A percentile compares a stretch with the other conserved stretches of the same genome.
Evolutionary conservation across 1,140 invertebrate species (phyloP).

Genomic region (silkworm (Bombyx mori)): DNA sequence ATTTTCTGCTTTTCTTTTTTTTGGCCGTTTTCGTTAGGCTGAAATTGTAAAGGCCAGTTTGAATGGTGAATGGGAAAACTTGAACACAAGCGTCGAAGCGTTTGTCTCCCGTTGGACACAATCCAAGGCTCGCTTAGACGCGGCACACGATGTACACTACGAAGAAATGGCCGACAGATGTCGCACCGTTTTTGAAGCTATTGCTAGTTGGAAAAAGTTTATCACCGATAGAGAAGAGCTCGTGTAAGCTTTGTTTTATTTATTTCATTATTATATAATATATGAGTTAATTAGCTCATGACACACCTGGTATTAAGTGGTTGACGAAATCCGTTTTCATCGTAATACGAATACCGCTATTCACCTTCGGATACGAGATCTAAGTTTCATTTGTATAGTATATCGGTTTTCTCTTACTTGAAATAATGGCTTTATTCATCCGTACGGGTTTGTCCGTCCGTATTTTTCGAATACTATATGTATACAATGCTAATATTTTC

Average conservation of each 20-base stretch:
- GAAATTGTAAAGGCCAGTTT: constrained; percentile 62
- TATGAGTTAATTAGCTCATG: not conserved
- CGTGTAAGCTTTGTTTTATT: constrained; percentile 27
- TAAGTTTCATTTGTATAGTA: no score
- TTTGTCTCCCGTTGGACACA: constrained; percentile 52
- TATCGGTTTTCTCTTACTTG: no score
- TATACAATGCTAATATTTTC: no score
- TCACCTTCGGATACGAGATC: no score
- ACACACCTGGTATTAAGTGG: no score
- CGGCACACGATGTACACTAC: constrained; percentile 21
- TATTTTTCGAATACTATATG: no score
- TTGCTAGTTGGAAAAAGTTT: constrained; percentile 23
- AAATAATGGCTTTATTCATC: no score
- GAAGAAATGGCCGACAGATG: constrained; percentile 33
- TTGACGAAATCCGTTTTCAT: no score
- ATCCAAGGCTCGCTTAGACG: constrained; percentile 23
- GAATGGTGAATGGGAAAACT: constrained; percentile 57
- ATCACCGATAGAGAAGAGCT: constrained; percentile 30
- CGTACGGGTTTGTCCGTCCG: no score
- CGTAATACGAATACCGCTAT: no score
- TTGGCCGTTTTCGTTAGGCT: constrained; percentile 26
- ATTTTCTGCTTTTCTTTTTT: not conserved
- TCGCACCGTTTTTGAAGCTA: constrained; percentile 33
- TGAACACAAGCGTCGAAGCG: constrained; percentile 41
- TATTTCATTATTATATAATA: not conserved